Evolutionary conservation across 2,888 invertebrate species (phyloP), one percentile per base, ranked within the genome.

Genomic region (Elgonia sp.): DNA sequence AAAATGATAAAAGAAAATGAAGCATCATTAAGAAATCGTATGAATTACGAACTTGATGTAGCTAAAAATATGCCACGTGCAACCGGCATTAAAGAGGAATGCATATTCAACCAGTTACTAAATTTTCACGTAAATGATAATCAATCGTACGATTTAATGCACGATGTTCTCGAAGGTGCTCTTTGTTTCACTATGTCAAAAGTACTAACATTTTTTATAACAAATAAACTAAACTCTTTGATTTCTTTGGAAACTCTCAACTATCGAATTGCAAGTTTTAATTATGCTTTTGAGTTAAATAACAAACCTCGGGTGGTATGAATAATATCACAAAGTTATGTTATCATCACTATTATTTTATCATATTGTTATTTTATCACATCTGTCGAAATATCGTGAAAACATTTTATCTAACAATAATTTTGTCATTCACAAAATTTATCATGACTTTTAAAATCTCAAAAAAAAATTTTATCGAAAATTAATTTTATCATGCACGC

Each of bases 121-220:
- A 73, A 86, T 62, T 88, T 88, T 53, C 77, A 88, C 55, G 72
- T 86, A 7, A 70, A 50, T 10, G 76, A 88, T 72, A 86, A 88
- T 75, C 40, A 60, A 29, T 65, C 86, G 8, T 0, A 70, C 4
- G 88, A 88, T 86, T 20, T 81, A 14, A 76, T 86, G 65, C 83
- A 88, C 20, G 86, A 86, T 65, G 10, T 76, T 8, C 42, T 57
- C 4, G 76, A 86, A 62, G 86, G 86, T 10, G 39, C 84, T 12
- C 37, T 62, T 50, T 14, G 20, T 55, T 76, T 73, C 7, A 72
- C 79, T 20, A 12, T 88, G 21, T 81, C 80, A 10, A 84, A 77
- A 42, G 29, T 72, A 16, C 18, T 88, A 10, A 20, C 14, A 9
- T 12, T 37, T 12, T 75, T 87, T 29, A 29, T 29, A 29, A 29